Percentiles rank a stretch among this genome's conserved stretches.
Evolutionary conservation across 2,797 vertebrate species (phyloP).

Genomic region (Syncerus caffer): DNA sequence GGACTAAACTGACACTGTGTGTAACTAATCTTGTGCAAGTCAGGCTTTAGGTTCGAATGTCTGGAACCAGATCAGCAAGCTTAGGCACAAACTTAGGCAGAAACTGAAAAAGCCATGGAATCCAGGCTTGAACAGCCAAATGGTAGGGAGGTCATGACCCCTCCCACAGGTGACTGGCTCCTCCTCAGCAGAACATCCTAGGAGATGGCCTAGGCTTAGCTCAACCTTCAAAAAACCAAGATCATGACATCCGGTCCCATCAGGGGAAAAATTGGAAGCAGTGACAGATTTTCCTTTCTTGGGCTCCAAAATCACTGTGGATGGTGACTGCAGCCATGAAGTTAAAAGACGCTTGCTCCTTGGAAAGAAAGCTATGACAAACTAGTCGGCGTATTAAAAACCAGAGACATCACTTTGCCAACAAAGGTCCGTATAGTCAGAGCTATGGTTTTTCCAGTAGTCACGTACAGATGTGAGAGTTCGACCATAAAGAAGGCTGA

Average conservation of each 20-base stretch:
- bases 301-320: background rate
- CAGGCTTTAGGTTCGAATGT: background rate
- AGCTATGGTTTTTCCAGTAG: background rate
- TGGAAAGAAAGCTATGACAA: background rate
- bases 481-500: background rate
- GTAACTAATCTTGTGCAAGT: background rate
- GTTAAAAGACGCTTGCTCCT: background rate
- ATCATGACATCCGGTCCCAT: background rate
- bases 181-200: background rate
- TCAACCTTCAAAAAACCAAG: background rate
- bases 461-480: background rate
- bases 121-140: background rate
- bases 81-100: background rate
- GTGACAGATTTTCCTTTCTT: background rate
- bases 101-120: background rate
- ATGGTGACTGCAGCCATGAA: background rate
- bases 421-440: background rate
- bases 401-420: background rate
- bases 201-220: background rate
- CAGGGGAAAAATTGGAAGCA: background rate
- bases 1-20: background rate
- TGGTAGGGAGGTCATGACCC: background rate
- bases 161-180: background rate
- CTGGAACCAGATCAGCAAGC: background rate
- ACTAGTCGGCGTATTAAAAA: background rate